These are phyloP conservation scores for Clavelina lepadiformis DNA, from an alignment of 23 tunicate genomes.

Conservation along the genomic window DNA sequence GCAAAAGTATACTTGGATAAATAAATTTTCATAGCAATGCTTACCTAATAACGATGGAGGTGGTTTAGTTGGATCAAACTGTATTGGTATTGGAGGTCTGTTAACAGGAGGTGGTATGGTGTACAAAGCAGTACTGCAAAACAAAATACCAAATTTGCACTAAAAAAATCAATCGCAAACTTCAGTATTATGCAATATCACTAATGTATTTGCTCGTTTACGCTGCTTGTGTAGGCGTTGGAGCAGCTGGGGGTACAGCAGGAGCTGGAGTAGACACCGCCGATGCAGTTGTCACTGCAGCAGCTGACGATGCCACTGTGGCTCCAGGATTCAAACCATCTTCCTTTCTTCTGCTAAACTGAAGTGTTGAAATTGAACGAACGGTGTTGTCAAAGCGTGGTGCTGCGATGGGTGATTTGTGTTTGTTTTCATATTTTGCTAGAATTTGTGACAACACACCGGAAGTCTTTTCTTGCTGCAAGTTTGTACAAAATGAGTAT, in stretches of 20 bases:
- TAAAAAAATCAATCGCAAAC: too few relatives aligned
- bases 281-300: conserved; percentile 6
- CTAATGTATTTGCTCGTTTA: too few relatives aligned
- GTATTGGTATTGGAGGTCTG: conserved; percentile 41
- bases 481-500: neutral
- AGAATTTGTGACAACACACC: conserved; percentile 33
- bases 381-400: conserved; percentile 43
- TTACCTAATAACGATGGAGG: conserved; percentile 72
- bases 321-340: conserved; percentile 19
- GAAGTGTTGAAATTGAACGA: conserved; percentile 66
- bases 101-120: conserved; percentile 23
- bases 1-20: too few relatives aligned
- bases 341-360: conserved; percentile 66
- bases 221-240: conserved; percentile 19
- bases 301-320: neutral
- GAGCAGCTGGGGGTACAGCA: conserved; percentile 1
- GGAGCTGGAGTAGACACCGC: conserved; percentile 13
- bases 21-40: neutral
- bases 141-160: neutral
- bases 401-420: neutral
- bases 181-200: neutral
- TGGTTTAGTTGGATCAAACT: conserved; percentile 75
- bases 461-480: conserved; percentile 13
- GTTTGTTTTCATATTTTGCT: conserved; percentile 25
- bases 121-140: conserved; percentile 4